These are phyloP conservation scores for Nothoprocta perdicaria DNA, from an alignment of 2,113 vertebrate species.

Conservation along the genomic window DNA sequence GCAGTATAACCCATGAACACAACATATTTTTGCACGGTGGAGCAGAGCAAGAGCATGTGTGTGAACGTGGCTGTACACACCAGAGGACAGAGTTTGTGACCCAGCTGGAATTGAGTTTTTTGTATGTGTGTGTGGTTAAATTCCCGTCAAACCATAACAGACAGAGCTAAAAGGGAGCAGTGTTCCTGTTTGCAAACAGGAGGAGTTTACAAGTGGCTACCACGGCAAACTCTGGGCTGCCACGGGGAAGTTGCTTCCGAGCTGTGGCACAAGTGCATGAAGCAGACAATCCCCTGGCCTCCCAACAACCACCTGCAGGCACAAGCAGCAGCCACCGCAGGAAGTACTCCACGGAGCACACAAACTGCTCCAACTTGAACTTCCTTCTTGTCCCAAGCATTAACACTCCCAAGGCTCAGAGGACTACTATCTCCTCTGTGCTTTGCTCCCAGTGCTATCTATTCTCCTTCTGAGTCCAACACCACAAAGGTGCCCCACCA, in stretches of 20 bases:
- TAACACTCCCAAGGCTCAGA: background rate
- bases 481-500: background rate
- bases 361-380: background rate
- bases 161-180: background rate
- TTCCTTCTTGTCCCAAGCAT: background rate
- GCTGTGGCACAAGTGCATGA: background rate
- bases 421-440: background rate
- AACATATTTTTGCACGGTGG: background rate
- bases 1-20: background rate
- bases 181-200: background rate
- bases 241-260: background rate
- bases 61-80: background rate
- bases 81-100: fast-evolving
- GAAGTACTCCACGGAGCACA: background rate
- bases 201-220: background rate
- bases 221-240: background rate
- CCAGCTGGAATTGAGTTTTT: background rate
- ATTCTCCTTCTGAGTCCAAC: background rate
- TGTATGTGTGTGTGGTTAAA: background rate
- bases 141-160: background rate
- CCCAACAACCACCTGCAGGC: background rate
- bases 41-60: background rate
- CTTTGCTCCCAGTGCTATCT: background rate
- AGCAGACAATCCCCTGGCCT: background rate
- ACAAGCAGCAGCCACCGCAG: fast-evolving